Evolutionary conservation across 2,797 vertebrate species (phyloP), one percentile per base, ranked within the genome.

Genomic region (Lithobates pipiens): DNA sequence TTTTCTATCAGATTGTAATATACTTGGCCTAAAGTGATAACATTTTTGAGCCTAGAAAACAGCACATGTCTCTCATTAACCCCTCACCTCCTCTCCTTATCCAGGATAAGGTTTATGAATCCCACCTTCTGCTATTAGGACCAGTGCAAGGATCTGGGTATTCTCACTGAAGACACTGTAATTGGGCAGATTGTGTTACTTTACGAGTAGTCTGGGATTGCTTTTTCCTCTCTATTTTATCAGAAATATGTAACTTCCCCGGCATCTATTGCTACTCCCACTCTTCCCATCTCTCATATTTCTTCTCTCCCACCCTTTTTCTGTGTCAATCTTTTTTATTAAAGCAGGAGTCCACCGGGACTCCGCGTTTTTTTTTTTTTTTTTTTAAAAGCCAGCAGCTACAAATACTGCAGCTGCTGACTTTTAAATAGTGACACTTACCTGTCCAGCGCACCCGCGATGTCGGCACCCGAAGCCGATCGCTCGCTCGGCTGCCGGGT

Each of bases 11-110:
- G 7, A 80, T 72, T 72, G 32, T 67, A 61, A 65, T 82, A 25
- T 46, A 71, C 46, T 57, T 82, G 69, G 72, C 80, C 50, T 44
- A 82, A 18, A 73, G 39, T 74, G 80, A 63, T 82, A 74, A 82
- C 36, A 82, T 82, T 82, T 61, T 42, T 73, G n/a, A 63, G 70
- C 61, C 70, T 63, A 82, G 50, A 73, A 82, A 73, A 32, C 70
- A 82, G 69, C 85, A 82, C 74, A 81, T 86, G 79, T 77, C 85
- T 72, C 54, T 86, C 67, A 82, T 86, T 86, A 82, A 82, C 74
- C 73, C 77, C 74, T 86, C 67, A 77, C 79, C 85, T 73, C 46
- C 74, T 34, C 50, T 63, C 67, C 74, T 42, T 68, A 29, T 18
- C n/a, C 23, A 70, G 77, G 15, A 15, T 70, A 85, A 61, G 42